Conservation (phyloP, 2,888 invertebrate species). For the Isotomurus palustris region DNA sequence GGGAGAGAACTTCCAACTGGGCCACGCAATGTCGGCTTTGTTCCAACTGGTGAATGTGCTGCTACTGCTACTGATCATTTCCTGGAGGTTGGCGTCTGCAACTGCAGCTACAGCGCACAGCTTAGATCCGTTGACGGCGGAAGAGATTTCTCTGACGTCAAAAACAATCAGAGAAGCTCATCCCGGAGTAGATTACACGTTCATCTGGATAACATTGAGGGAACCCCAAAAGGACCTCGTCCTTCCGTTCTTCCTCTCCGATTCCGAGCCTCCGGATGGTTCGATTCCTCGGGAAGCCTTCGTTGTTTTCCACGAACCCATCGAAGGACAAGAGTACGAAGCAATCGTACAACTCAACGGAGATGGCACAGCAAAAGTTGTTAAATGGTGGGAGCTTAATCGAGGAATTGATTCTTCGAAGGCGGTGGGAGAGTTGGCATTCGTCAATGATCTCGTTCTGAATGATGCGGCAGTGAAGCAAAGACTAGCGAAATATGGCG, state of each 20-base stretch:
- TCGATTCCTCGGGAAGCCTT: conserved; percentile 17
- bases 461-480: too few species aligned
- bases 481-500: too few species aligned
- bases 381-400: not conserved
- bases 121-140: not conserved
- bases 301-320: conserved; percentile 5
- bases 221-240: conserved; percentile 20
- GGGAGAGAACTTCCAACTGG: too few species aligned
- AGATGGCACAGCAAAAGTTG: not conserved
- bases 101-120: too few species aligned
- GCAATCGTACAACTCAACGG: conserved; percentile 8
- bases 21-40: too few species aligned
- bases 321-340: not conserved
- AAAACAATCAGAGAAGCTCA: not conserved
- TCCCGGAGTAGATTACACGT: conserved; percentile 9
- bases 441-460: too few species aligned
- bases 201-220: conserved; percentile 18
- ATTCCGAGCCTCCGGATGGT: conserved; percentile 2
- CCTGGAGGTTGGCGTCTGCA: too few species aligned
- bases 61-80: too few species aligned
- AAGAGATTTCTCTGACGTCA: not conserved
- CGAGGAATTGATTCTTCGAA: not conserved
- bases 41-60: too few species aligned
- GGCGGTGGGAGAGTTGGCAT: not conserved
- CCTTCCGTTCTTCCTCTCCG: conserved; percentile 5